Conservation (phyloP, 1,140 invertebrate species). For the Eueides isabella region DNA sequence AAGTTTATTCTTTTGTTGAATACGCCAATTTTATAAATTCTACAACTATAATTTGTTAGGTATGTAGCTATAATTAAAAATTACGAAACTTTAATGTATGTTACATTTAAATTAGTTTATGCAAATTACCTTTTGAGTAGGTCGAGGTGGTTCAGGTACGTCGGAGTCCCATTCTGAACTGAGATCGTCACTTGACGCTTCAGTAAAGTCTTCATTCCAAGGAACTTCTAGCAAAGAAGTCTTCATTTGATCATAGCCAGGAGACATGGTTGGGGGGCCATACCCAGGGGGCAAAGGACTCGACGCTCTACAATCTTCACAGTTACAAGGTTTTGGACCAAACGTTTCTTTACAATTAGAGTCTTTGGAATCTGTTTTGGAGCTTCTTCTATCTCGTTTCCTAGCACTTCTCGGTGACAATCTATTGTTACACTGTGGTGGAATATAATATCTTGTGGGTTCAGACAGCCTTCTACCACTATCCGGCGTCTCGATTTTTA, state of each 20-base stretch:
- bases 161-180: slow-evolving; percentile 95
- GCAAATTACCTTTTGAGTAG: slow-evolving; percentile 66
- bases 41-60: background rate
- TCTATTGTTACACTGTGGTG: slow-evolving; percentile 75
- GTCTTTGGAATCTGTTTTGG: slow-evolving; percentile 57
- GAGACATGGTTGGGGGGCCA: slow-evolving; percentile 73
- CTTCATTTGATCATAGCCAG: slow-evolving; percentile 91
- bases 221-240: slow-evolving; percentile 89
- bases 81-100: slow-evolving; percentile 12
- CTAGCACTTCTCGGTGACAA: slow-evolving; percentile 72
- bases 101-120: slow-evolving; percentile 27
- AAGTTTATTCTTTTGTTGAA: background rate
- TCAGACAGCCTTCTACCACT: slow-evolving; percentile 65
- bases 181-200: slow-evolving; percentile 93
- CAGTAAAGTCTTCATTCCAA: slow-evolving; percentile 88
- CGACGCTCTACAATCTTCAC: slow-evolving; percentile 71
- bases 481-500: slow-evolving; percentile 75
- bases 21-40: background rate
- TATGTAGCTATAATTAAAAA: slow-evolving; percentile 12
- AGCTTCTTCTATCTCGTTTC: slow-evolving; percentile 66
- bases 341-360: slow-evolving; percentile 57
- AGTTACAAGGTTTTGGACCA: slow-evolving; percentile 75
- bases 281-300: slow-evolving; percentile 76
- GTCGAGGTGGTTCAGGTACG: slow-evolving; percentile 82
- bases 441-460: slow-evolving; percentile 70